Percentiles rank a stretch among this genome's conserved stretches.
phyloP scores from a whole-genome alignment of 23 tunicate species.

The Ascidia mentula region DNA sequence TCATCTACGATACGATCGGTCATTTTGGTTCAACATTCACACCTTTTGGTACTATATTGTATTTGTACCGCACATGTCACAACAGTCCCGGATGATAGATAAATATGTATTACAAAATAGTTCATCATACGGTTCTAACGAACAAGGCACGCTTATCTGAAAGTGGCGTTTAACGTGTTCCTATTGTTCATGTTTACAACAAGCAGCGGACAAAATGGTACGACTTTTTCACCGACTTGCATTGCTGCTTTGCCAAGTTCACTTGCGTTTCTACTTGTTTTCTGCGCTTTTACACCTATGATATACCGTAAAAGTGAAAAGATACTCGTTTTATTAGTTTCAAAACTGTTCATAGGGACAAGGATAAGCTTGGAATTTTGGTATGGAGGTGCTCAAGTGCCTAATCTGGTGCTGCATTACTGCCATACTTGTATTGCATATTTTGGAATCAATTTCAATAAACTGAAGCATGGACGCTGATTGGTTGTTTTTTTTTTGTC shows the following conservation, averaged over 20 bases:
- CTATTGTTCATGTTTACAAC: too few species aligned
- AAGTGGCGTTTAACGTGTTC: not conserved
- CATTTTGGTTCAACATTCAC: not conserved
- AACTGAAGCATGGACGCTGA: not conserved
- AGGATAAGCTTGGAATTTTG: constrained; percentile 8
- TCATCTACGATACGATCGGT: not conserved
- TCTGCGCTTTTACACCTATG: constrained; percentile 8
- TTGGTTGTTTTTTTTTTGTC: too few species aligned
- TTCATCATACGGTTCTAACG: too few species aligned
- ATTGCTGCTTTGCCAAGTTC: constrained; percentile 11
- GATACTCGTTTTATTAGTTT: not conserved
- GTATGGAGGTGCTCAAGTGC: constrained; percentile 14
- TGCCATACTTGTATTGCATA: constrained; percentile 12
- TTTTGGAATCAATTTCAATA: constrained; percentile 8
- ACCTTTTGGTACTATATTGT: not conserved
- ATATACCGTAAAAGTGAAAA: not conserved
- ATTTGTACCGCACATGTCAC: not conserved
- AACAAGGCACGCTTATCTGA: too few species aligned
- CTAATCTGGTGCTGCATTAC: not conserved
- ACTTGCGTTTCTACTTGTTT: not conserved
- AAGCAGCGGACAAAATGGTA: not conserved
- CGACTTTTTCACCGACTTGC: not conserved
- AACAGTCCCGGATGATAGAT: too few species aligned
- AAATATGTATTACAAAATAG: too few species aligned
- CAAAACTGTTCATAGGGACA: not conserved